Percentiles rank a stretch among this genome's conserved stretches.
Evolutionary conservation across 2,888 invertebrate genomes (phyloP).

Genomic region (Leptopterna dolabrata): DNA sequence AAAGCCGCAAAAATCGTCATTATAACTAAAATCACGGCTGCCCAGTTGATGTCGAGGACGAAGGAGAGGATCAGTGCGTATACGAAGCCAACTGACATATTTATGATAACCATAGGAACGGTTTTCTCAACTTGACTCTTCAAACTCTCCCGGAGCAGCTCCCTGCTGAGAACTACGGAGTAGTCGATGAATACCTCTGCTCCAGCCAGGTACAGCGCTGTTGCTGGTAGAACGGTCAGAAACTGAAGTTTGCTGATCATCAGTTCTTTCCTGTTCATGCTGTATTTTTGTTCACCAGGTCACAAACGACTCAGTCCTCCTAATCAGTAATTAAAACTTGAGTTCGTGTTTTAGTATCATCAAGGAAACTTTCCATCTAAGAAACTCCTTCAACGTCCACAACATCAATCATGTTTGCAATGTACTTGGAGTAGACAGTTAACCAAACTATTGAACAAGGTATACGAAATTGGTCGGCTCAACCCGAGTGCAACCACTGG

Average conservation of each 20-base stretch:
- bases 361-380: background rate
- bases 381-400: background rate
- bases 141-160: background rate
- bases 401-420: background rate
- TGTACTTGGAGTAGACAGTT: background rate
- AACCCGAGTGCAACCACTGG: no score
- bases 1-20: background rate
- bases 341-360: background rate
- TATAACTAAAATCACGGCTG: background rate
- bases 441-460: no score
- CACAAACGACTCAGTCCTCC: background rate
- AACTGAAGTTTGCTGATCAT: background rate
- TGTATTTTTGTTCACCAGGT: background rate
- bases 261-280: background rate
- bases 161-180: background rate
- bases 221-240: background rate
- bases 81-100: background rate
- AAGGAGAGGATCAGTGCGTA: background rate
- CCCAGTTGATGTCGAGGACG: conserved; percentile 18
- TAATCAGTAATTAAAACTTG: background rate
- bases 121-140: background rate
- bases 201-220: background rate
- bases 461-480: no score
- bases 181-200: background rate
- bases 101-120: background rate